Percentiles rank a stretch among this genome's conserved stretches.
Evolutionary conservation across 2,113 vertebrate genomes (phyloP).

Genomic region (Porphyrio hochstetteri): DNA sequence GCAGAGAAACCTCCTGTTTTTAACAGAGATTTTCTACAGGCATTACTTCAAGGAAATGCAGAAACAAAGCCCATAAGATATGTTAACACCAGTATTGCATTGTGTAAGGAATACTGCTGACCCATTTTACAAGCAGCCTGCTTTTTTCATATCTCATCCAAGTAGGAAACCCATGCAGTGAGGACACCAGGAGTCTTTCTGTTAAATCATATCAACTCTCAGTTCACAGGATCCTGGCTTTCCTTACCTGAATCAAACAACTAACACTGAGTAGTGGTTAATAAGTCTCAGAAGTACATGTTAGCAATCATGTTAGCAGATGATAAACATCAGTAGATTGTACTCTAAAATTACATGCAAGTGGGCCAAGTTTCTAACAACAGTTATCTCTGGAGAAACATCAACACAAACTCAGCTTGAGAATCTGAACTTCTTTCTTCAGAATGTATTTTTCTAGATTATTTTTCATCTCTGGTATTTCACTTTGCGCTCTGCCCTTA

Average conservation of each 20-base stretch:
- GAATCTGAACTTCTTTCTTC: constrained; percentile 57
- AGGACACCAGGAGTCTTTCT: neutral
- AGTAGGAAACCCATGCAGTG: neutral
- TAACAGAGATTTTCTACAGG: neutral
- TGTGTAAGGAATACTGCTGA: neutral
- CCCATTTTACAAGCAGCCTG: neutral
- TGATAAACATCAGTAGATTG: constrained; percentile 52
- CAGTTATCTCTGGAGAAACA: constrained; percentile 47
- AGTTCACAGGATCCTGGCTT: neutral
- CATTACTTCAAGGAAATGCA: neutral
- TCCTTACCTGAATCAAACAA: constrained; percentile 1
- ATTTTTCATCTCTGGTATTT: neutral
- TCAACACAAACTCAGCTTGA: constrained; percentile 14
- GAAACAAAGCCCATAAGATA: neutral
- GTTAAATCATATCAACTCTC: neutral
- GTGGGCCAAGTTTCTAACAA: constrained; percentile 52
- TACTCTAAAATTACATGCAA: constrained; percentile 60
- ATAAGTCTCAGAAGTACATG: constrained; percentile 35
- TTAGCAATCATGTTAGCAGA: constrained; percentile 25
- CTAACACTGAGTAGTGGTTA: neutral
- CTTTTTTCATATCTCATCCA: neutral
- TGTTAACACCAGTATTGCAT: neutral
- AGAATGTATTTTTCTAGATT: constrained; percentile 31
- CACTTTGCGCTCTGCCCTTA: neutral
- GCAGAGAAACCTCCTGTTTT: neutral